Percentiles rank a stretch among this genome's conserved stretches.
phyloP scores from a whole-genome alignment of 2,113 vertebrate genomes.

The Oryzias woworae region DNA sequence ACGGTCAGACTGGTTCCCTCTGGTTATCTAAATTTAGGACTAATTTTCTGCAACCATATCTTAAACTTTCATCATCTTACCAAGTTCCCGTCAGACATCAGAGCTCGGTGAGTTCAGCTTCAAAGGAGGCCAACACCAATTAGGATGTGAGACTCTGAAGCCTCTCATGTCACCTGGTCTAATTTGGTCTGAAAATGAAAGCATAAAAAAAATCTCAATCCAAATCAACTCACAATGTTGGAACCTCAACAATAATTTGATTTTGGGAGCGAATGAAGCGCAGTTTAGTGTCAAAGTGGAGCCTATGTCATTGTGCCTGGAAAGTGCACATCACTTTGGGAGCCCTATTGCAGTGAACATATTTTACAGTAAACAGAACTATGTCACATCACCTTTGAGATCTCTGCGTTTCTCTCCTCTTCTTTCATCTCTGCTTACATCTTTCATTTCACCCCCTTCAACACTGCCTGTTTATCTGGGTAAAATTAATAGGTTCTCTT shows the following conservation, averaged over 20 bases:
- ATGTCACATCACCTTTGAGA: conserved; percentile 9
- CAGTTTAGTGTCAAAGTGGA: not conserved
- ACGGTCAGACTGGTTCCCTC: no score
- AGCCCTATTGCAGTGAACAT: conserved; percentile 14
- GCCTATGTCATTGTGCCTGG: not conserved
- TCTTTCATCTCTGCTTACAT: conserved; percentile 15
- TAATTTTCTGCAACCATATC: no score
- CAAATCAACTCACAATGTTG: not conserved
- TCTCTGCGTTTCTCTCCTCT: conserved; percentile 3
- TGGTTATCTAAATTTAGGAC: no score
- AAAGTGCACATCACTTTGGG: conserved; percentile 14
- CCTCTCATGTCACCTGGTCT: not conserved
- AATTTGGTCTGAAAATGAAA: not conserved
- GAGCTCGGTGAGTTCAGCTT: no score
- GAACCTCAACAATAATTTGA: not conserved
- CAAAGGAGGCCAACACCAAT: not conserved
- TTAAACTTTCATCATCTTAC: no score
- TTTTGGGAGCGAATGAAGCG: not conserved
- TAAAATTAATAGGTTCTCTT: conserved; percentile 10
- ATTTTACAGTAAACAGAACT: conserved; percentile 14
- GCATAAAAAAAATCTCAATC: not conserved
- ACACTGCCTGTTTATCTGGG: not conserved
- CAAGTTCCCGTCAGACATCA: no score
- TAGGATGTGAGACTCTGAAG: not conserved
- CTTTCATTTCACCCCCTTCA: not conserved